Evolutionary conservation across 2,113 vertebrate genomes (phyloP).

Genomic region (Rattus norvegicus): DNA sequence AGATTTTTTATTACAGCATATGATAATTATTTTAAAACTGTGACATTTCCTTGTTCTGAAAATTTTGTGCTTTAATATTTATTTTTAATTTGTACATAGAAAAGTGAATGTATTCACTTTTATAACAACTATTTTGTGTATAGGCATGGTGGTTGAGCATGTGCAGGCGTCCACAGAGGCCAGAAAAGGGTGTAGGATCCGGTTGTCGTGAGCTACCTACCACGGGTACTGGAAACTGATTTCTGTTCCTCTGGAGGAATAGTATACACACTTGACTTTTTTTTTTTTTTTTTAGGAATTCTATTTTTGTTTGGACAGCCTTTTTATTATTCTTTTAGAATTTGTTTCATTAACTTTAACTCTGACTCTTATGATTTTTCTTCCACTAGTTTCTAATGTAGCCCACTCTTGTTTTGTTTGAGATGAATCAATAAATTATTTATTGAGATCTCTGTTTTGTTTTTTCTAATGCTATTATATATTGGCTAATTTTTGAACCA

Average conservation of each 20-base stretch:
- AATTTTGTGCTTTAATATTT: background rate
- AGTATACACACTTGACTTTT: background rate
- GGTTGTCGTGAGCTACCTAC: background rate
- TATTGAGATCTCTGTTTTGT: background rate
- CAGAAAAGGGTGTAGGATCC: background rate
- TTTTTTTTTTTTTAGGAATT: background rate
- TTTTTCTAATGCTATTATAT: background rate
- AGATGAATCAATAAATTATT: background rate
- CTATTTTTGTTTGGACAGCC: background rate
- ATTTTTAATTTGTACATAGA: constrained; percentile 15
- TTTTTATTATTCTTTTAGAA: background rate
- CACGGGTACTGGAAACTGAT: background rate
- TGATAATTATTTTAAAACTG: background rate
- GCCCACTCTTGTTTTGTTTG: background rate
- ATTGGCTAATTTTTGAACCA: background rate
- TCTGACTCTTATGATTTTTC: background rate
- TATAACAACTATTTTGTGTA: background rate
- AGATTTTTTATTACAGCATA: background rate
- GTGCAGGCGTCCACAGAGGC: background rate
- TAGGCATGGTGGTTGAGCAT: background rate
- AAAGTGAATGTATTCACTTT: background rate
- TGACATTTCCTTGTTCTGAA: background rate
- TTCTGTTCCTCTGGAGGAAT: background rate
- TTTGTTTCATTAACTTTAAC: background rate
- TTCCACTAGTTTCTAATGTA: background rate